Percentiles rank a stretch among this genome's conserved stretches.
These are phyloP conservation scores for Actinernus sp. DNA, from an alignment of 92 coral and sea anemone species.

Conservation along the genomic window DNA sequence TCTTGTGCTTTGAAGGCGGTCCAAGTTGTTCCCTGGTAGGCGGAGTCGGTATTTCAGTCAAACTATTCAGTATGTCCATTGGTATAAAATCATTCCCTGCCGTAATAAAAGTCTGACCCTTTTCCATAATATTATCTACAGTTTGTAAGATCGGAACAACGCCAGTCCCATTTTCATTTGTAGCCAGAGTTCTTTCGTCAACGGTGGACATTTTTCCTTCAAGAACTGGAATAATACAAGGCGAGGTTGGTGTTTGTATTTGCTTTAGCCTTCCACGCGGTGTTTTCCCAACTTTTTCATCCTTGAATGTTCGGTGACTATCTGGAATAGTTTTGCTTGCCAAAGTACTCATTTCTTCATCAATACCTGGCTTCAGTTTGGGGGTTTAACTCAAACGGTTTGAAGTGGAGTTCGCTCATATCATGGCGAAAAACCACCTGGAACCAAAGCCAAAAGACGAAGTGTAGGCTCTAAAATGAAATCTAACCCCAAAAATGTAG, in stretches of 20 bases:
- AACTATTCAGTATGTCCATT: constrained; percentile 90
- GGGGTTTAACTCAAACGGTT: too few species aligned
- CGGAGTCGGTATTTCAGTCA: constrained; percentile 89
- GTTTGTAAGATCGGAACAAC: not conserved
- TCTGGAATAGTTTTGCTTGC: constrained; percentile 66
- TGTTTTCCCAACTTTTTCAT: constrained; percentile 39
- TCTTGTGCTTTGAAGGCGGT: constrained; percentile 87
- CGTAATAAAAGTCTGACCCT: constrained; percentile 69
- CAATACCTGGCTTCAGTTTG: too few species aligned
- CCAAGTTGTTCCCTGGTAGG: constrained; percentile 94
- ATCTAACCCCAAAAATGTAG: too few species aligned
- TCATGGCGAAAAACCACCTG: too few species aligned
- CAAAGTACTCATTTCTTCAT: constrained; percentile 80
- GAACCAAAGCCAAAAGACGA: too few species aligned
- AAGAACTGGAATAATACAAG: constrained; percentile 90
- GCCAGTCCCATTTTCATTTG: constrained; percentile 20
- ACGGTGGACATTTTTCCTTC: constrained; percentile 66
- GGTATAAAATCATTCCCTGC: constrained; percentile 93
- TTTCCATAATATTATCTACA: constrained; percentile 40
- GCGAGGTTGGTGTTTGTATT: constrained; percentile 63
- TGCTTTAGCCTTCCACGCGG: constrained; percentile 70
- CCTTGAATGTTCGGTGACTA: constrained; percentile 23
- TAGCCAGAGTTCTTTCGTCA: constrained; percentile 55
- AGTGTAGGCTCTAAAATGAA: too few species aligned
- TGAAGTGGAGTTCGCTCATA: too few species aligned